A percentile compares a stretch with the other conserved stretches of the same genome.
phyloP scores from a whole-genome alignment of 30 jellyfish, hydroid and myxozoan genomes.

The Clytia hemisphaerica region DNA sequence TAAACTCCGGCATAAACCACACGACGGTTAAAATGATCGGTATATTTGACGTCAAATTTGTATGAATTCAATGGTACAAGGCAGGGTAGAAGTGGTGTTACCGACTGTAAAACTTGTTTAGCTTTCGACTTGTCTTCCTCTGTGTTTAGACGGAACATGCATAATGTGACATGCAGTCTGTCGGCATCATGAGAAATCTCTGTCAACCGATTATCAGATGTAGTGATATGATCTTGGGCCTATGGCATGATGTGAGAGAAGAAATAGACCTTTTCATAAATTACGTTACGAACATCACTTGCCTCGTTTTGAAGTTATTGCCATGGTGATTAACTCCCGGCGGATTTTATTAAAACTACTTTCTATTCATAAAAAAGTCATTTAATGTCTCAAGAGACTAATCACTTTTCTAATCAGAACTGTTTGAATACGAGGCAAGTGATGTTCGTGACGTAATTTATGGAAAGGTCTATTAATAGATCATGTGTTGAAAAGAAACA shows the following conservation, averaged over 20 bases:
- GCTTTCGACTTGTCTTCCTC: slow-evolving; percentile 69
- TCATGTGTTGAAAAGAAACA: too few relatives aligned
- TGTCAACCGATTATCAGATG: slow-evolving; percentile 67
- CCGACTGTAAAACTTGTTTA: slow-evolving; percentile 26
- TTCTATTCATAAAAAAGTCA: too few relatives aligned
- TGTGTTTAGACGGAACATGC: slow-evolving; percentile 67
- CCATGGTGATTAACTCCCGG: too few relatives aligned
- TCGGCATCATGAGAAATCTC: slow-evolving; percentile 42
- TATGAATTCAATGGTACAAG: slow-evolving; percentile 61
- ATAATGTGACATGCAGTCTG: slow-evolving; percentile 77
- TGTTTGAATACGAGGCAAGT: too few relatives aligned
- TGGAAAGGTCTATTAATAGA: too few relatives aligned
- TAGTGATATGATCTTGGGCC: slow-evolving; percentile 65
- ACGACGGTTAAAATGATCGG: slow-evolving; percentile 68
- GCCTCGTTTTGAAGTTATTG: not conserved
- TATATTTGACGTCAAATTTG: slow-evolving; percentile 21
- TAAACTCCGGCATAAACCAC: slow-evolving; percentile 68
- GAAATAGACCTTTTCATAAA: not conserved
- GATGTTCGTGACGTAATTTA: too few relatives aligned
- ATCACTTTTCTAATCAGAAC: too few relatives aligned
- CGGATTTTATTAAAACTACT: too few relatives aligned
- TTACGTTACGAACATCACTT: not conserved
- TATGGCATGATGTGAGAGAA: too few relatives aligned
- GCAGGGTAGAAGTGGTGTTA: slow-evolving; percentile 58
- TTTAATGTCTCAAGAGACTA: too few relatives aligned